phyloP scores from a whole-genome alignment of 2,888 invertebrate genomes.

The Cabera pusaria region DNA sequence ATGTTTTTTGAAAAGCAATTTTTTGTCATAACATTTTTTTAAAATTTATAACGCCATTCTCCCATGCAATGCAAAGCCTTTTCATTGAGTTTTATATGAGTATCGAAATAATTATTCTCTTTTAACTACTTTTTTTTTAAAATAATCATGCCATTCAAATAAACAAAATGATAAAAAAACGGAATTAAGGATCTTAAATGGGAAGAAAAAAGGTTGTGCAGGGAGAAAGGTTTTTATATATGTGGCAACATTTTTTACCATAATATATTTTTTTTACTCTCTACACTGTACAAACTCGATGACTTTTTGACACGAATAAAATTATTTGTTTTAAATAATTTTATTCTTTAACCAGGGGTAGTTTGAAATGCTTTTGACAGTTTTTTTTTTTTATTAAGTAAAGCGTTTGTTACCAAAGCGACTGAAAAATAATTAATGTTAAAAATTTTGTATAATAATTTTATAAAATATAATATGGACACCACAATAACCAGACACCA shows the following conservation, averaged over 20 bases:
- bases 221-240: slow-evolving; percentile 43
- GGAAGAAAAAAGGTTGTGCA: slow-evolving; percentile 55
- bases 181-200: slow-evolving; percentile 34
- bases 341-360: slow-evolving; percentile 50
- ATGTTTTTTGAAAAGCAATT: slow-evolving; percentile 37
- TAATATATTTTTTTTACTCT: slow-evolving; percentile 48
- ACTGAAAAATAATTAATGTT: slow-evolving; percentile 19
- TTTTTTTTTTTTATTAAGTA: slow-evolving; percentile 24
- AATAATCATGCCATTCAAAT: slow-evolving; percentile 19
- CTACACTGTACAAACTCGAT: slow-evolving; percentile 81
- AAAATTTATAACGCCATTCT: slow-evolving; percentile 37
- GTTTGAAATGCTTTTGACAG: slow-evolving; percentile 68
- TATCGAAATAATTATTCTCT: too few species aligned
- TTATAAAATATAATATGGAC: slow-evolving; percentile 23
- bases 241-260: slow-evolving; percentile 74
- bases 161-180: slow-evolving; percentile 16
- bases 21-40: slow-evolving; percentile 26
- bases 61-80: slow-evolving; percentile 53
- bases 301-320: slow-evolving; percentile 31
- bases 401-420: slow-evolving; percentile 21
- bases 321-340: slow-evolving; percentile 31
- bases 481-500: slow-evolving; percentile 19
- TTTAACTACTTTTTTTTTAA: slow-evolving; percentile 1
- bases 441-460: slow-evolving; percentile 23
- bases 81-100: too few species aligned